A percentile compares a stretch with the other conserved stretches of the same genome.
Evolutionary conservation across 2,888 invertebrate genomes (phyloP).

Genomic region (Amphipyra berbera): DNA sequence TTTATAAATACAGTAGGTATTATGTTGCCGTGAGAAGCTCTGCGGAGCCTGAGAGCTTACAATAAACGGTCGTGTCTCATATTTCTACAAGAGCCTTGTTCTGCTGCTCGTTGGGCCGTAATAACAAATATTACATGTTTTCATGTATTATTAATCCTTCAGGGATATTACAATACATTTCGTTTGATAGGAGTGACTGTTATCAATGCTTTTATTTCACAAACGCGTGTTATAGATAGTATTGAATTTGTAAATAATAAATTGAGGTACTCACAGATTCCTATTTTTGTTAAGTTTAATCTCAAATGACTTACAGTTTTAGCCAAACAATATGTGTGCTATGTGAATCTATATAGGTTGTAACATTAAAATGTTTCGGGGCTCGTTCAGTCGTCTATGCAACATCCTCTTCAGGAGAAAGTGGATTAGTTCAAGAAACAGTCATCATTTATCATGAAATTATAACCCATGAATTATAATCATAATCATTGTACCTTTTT

Average conservation of each 20-base stretch:
- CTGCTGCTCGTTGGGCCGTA: background rate
- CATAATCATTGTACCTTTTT: too few relatives aligned
- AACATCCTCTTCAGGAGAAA: too few relatives aligned
- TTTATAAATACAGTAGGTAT: background rate
- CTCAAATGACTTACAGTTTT: background rate
- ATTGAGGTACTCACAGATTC: background rate
- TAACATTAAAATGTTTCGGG: too few relatives aligned
- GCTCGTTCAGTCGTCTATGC: too few relatives aligned
- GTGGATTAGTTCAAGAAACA: too few relatives aligned
- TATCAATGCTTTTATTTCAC: background rate
- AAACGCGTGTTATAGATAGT: background rate
- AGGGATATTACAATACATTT: background rate
- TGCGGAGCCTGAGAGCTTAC: background rate
- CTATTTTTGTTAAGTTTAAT: background rate
- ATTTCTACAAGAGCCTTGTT: background rate
- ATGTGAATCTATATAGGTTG: too few relatives aligned
- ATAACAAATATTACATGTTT: constrained; percentile 3
- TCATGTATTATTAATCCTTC: background rate
- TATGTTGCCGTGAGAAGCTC: background rate
- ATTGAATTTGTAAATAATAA: background rate
- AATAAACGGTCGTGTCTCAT: background rate
- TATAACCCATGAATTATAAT: too few relatives aligned
- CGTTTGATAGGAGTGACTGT: background rate
- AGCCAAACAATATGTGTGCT: background rate
- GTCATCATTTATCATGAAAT: too few relatives aligned